Percentiles rank a stretch among this genome's conserved stretches.
phyloP scores from a whole-genome alignment of 2,888 invertebrate species.

The Acronicta leporina region DNA sequence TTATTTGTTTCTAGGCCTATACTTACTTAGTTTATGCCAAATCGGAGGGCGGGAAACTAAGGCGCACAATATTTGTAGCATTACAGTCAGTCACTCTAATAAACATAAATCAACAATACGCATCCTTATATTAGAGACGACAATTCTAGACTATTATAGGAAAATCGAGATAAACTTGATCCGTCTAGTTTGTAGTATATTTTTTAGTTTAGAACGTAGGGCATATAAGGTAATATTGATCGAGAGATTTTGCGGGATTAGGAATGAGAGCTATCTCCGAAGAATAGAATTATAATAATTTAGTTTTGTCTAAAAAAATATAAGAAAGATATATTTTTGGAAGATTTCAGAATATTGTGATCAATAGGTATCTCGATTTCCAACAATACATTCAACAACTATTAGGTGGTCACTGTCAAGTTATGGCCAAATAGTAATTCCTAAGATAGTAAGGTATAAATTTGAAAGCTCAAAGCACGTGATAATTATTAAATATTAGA shows the following conservation, averaged over 20 bases:
- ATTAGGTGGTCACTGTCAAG: constrained; percentile 62
- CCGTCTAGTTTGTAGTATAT: background rate
- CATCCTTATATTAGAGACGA: constrained; percentile 55
- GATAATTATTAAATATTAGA: constrained; percentile 60
- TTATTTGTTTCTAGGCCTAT: constrained; percentile 35
- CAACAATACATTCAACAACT: constrained; percentile 40
- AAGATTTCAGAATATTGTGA: no score
- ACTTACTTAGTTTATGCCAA: constrained; percentile 27
- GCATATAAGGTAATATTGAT: no score
- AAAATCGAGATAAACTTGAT: constrained; percentile 21
- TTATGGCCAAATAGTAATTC: constrained; percentile 66
- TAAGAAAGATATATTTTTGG: no score
- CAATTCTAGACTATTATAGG: constrained; percentile 40
- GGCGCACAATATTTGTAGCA: constrained; percentile 67
- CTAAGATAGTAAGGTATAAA: constrained; percentile 61
- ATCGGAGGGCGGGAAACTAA: constrained; percentile 32
- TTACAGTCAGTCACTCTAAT: constrained; percentile 64
- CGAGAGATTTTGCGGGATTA: no score
- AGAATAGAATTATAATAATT: no score
- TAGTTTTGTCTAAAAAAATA: no score
- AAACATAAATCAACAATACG: constrained; percentile 62
- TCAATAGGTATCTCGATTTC: constrained; percentile 20
- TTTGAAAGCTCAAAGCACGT: constrained; percentile 70
- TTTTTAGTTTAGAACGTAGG: background rate
- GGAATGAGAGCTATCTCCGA: no score